A percentile compares a stretch with the other conserved stretches of the same genome.
Evolutionary conservation across 2,797 vertebrate species (phyloP).

Genomic region (Meda fulgida): DNA sequence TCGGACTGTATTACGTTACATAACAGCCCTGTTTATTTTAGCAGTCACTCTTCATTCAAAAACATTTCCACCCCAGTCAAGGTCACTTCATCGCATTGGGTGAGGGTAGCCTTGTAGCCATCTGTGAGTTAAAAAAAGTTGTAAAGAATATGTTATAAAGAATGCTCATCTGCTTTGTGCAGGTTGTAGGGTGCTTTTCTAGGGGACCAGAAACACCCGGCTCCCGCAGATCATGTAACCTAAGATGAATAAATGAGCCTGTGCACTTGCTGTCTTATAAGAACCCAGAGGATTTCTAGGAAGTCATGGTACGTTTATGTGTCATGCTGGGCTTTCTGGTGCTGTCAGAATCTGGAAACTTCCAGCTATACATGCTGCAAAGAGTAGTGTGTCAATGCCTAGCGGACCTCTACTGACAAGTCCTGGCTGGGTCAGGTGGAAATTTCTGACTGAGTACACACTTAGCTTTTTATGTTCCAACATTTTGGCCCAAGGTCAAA

Average conservation of each 20-base stretch:
- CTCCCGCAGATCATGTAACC: constrained; percentile 23
- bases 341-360: constrained; percentile 48
- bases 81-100: constrained; percentile 42
- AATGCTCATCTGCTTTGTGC: constrained; percentile 21
- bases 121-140: constrained; percentile 25
- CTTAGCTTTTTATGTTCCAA: constrained; percentile 50
- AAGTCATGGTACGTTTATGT: constrained; percentile 34
- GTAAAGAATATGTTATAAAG: not conserved
- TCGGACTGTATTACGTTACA: constrained; percentile 2
- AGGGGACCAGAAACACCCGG: not conserved
- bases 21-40: constrained; percentile 30
- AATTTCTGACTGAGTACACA: constrained; percentile 45
- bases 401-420: constrained; percentile 32
- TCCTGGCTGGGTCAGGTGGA: constrained; percentile 51
- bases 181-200: constrained; percentile 26
- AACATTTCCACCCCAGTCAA: constrained; percentile 29
- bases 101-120: constrained; percentile 29
- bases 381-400: constrained; percentile 38
- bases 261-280: constrained; percentile 42
- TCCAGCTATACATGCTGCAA: constrained; percentile 44
- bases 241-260: constrained; percentile 37
- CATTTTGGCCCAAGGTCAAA: constrained; percentile 45
- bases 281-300: constrained; percentile 36
- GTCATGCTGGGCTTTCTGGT: constrained; percentile 16
- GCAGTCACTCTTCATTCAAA: constrained; percentile 29